Evolutionary conservation across 2,797 vertebrate genomes (phyloP), one percentile per base, ranked within the genome.

Genomic region (Ctenopoma kingsleyae): DNA sequence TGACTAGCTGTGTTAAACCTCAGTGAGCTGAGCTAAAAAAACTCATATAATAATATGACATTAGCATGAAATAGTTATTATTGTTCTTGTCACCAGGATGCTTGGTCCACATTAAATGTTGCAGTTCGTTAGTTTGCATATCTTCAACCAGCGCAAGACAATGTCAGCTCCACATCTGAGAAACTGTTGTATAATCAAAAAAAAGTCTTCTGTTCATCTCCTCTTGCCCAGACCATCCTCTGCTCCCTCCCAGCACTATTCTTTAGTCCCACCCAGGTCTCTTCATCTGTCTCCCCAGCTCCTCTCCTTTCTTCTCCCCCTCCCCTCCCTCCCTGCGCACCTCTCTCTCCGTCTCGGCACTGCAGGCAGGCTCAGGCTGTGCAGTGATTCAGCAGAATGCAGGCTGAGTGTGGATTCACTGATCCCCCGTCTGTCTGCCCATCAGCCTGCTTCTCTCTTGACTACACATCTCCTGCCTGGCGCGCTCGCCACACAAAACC

Each of bases 361-460:
- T 80, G 78, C 78, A 81, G 76, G 71, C 71, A 72, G 67, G 78
- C 79, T 57, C 76, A 78, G 79, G 80, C 87, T 83, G 71, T 82
- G 80, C 78, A 82, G 85, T 91, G 89, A 92, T 90, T 92, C 88
- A 91, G 88, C 90, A 90, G 80, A 92, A 90, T 81, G 75, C 83
- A 67, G 81, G 72, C 78, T 74, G 77, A 87, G 87, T 65, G 72
- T 85, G 84, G 79, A 82, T 79, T 86, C 27, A 74, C 83, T 44
- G 65, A 81, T 68, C 76, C 71, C 69, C 77, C 72, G 63, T 84
- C 84, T 76, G 81, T 87, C 82, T 72, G 61, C 76, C 69, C 62
- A 49, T 80, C 80, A 76, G 81, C 65, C 82, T 75, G 82, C 74
- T 80, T 65, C 70, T 82, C 76, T 81, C 80, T 89, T 69, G 86